phyloP scores from a whole-genome alignment of 2,113 vertebrate genomes.

The Oenanthe melanoleuca region DNA sequence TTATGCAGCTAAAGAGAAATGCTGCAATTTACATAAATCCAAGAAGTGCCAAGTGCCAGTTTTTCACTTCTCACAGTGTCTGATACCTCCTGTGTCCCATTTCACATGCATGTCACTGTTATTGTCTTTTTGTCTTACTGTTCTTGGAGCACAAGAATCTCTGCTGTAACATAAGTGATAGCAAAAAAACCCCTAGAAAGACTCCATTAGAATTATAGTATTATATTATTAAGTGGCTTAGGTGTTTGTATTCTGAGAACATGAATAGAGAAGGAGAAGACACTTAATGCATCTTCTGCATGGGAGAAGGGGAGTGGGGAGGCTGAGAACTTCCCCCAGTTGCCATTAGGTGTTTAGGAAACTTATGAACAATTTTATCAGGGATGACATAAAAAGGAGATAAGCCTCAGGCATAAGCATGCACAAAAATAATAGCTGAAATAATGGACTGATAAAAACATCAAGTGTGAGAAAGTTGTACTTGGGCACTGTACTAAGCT shows the following conservation, averaged over 20 bases:
- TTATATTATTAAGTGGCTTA: neutral
- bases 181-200: neutral
- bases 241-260: neutral
- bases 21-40: neutral
- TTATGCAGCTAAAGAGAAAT: neutral
- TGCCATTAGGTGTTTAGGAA: neutral
- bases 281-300: neutral
- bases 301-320: fast-evolving
- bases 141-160: neutral
- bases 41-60: neutral
- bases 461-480: neutral
- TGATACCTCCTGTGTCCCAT: neutral
- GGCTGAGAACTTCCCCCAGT: neutral
- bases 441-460: neutral
- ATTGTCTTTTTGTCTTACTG: no score
- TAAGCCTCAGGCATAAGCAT: neutral
- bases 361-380: neutral
- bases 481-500: neutral
- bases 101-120: fast-evolving
- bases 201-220: neutral
- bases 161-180: neutral
- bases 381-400: neutral
- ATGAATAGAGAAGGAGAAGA: neutral
- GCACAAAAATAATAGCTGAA: neutral
- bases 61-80: fast-evolving